Conservation (phyloP, 1,140 invertebrate genomes). For the Hycleus phaleratus region DNA sequence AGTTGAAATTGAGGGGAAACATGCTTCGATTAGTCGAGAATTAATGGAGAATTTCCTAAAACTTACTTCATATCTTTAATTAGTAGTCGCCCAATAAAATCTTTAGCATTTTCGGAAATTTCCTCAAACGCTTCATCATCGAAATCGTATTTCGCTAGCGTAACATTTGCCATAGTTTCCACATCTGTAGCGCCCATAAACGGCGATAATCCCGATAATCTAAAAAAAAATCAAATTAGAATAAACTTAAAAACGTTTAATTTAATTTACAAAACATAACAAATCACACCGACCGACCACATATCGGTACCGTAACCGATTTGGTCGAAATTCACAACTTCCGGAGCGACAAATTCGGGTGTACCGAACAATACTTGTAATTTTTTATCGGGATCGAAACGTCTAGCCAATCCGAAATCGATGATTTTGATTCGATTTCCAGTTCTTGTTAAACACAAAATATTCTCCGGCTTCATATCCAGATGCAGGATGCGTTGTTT, state of each 20-base stretch:
- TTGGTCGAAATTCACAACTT: slow-evolving; percentile 96
- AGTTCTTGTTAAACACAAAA: slow-evolving; percentile 86
- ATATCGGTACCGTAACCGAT: slow-evolving; percentile 93
- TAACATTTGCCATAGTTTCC: slow-evolving; percentile 96
- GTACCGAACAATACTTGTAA: slow-evolving; percentile 92
- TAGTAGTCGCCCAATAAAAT: slow-evolving; percentile 83
- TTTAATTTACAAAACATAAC: slow-evolving; percentile 93
- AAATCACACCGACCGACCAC: slow-evolving; percentile 97
- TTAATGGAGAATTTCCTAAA: slow-evolving; percentile 25
- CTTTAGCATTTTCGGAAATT: slow-evolving; percentile 86
- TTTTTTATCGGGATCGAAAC: slow-evolving; percentile 87
- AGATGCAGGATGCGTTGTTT: slow-evolving; percentile 89
- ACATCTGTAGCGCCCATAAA: slow-evolving; percentile 97
- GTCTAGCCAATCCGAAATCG: slow-evolving; percentile 90
- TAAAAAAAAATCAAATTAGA: slow-evolving; percentile 41
- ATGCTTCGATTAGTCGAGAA: slow-evolving; percentile 35
- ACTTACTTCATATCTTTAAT: slow-evolving; percentile 88
- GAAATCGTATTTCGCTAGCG: slow-evolving; percentile 90
- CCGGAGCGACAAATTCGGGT: slow-evolving; percentile 96
- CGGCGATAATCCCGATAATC: slow-evolving; percentile 92
- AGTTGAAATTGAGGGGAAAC: slow-evolving; percentile 10
- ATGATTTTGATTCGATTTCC: slow-evolving; percentile 98
- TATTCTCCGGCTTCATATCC: slow-evolving; percentile 98
- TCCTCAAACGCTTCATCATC: slow-evolving; percentile 89
- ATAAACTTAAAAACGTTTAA: not conserved